Evolutionary conservation across 2,797 vertebrate species (phyloP), one percentile per base, ranked within the genome.

Genomic region (Garrulus glandarius): DNA sequence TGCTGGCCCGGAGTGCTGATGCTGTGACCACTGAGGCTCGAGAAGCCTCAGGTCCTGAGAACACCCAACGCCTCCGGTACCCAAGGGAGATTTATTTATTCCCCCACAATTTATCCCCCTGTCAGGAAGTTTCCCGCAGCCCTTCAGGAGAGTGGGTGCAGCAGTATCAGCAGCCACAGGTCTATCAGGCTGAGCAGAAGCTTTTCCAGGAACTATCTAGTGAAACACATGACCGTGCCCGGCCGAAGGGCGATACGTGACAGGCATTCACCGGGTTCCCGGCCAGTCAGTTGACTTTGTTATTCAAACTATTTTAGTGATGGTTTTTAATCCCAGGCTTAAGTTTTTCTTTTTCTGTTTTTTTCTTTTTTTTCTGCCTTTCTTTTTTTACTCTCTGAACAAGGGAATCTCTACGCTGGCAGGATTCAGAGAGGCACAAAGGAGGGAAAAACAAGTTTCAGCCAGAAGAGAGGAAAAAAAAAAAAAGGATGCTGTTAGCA

Each of bases 271-370:
- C 60, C 3, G 4, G 55, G 36, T 44, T 55, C 90, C 93, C 26
- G 0, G 52, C n/a, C 39, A 84, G 96, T 95, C 90, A 95, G 92
- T 95, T 97, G 96, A 96, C 96, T 97, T 96, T 97, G 96, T 96
- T 96, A 96, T 96, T 97, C 95, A 91, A 94, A 95, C 93, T 95
- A 95, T 97, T 97, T 97, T 95, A 95, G 94, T 93, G 92, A 93
- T 95, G 94, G 52, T 32, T 93, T 96, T 94, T 95, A 97, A 97
- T 97, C 96, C 96, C 71, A 61, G 93, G 96, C 96, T 97, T 97
- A 95, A 44, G 64, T 65, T 95, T 88, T 87, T 47, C 30, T 92
- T 46, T 89, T 63, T 52, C 16, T 39, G 1, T 18, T 84, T 79
- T 24, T n/a, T 39, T 36, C 39, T 26, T 46, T 5, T 19, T 8